phyloP scores from a whole-genome alignment of 2,888 invertebrate species.

The Ormyrus pomaceus region DNA sequence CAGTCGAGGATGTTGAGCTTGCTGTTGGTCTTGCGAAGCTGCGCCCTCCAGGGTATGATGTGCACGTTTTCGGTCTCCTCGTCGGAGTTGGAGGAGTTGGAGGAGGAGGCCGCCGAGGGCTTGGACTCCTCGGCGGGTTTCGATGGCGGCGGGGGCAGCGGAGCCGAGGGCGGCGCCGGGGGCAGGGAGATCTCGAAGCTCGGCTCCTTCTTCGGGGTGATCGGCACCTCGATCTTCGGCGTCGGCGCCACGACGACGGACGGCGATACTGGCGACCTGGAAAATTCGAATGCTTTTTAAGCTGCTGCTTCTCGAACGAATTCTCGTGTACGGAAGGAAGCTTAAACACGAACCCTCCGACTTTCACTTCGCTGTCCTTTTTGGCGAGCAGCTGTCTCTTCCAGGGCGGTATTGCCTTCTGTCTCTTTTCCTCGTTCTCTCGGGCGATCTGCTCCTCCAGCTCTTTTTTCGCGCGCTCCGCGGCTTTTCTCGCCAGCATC shows the following conservation, averaged over 20 bases:
- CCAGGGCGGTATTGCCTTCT: constrained; percentile 95
- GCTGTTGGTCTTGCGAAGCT: constrained; percentile 92
- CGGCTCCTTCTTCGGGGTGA: constrained; percentile 61
- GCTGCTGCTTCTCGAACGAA: too few species aligned
- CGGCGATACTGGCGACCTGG: constrained; percentile 54
- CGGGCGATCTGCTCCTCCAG: constrained; percentile 89
- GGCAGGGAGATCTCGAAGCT: constrained; percentile 57
- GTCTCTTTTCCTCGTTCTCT: constrained; percentile 89
- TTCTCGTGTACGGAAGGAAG: neutral
- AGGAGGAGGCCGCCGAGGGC: neutral
- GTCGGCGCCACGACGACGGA: constrained; percentile 51
- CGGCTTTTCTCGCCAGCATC: constrained; percentile 95
- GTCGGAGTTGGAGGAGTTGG: constrained; percentile 67
- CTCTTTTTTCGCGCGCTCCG: constrained; percentile 94
- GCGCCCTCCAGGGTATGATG: constrained; percentile 93
- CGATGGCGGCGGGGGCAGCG: constrained; percentile 59
- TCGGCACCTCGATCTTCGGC: constrained; percentile 61
- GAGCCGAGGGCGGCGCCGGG: constrained; percentile 39
- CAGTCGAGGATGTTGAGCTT: constrained; percentile 88
- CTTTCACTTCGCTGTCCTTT: constrained; percentile 79
- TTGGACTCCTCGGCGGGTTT: constrained; percentile 53
- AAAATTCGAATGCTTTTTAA: too few species aligned
- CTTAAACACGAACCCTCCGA: constrained; percentile 11
- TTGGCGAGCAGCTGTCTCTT: constrained; percentile 91
- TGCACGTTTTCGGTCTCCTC: constrained; percentile 80